Evolutionary conservation across 1,140 invertebrate species (phyloP).

Genomic region (Papilio helenus): DNA sequence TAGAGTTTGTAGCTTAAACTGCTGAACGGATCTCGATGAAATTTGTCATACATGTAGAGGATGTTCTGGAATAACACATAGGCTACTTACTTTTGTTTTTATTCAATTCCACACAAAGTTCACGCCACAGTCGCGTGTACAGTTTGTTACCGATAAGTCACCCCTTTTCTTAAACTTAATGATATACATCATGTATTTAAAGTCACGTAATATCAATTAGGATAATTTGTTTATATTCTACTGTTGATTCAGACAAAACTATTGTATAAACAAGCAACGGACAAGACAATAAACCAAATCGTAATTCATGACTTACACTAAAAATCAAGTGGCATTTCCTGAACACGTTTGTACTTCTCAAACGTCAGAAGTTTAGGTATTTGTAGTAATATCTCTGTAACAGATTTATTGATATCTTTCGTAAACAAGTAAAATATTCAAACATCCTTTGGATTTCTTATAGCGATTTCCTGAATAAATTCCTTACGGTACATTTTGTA

Average conservation of each 20-base stretch:
- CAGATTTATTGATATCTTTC: neutral
- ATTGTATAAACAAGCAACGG: too few species aligned
- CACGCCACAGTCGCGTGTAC: neutral
- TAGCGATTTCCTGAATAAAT: conserved; percentile 23
- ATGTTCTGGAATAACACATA: too few species aligned
- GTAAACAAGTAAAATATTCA: neutral
- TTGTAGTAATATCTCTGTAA: neutral
- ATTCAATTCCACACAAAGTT: too few species aligned
- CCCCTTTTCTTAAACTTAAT: neutral
- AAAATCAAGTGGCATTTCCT: too few species aligned
- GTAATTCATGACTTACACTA: too few species aligned
- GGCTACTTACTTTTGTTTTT: too few species aligned
- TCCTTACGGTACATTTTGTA: too few species aligned
- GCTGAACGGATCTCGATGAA: too few species aligned
- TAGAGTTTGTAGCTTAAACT: too few species aligned
- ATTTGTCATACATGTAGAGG: too few species aligned
- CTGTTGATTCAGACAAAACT: neutral
- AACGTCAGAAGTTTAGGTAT: neutral
- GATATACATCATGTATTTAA: neutral
- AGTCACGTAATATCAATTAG: neutral
- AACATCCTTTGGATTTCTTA: conserved; percentile 27
- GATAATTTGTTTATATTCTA: neutral
- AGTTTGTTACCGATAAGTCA: neutral
- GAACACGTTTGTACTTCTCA: too few species aligned
- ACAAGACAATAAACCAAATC: too few species aligned